Evolutionary conservation across 2,113 vertebrate species (phyloP), one percentile per base, ranked within the genome.

Genomic region (Oryzias javanicus): DNA sequence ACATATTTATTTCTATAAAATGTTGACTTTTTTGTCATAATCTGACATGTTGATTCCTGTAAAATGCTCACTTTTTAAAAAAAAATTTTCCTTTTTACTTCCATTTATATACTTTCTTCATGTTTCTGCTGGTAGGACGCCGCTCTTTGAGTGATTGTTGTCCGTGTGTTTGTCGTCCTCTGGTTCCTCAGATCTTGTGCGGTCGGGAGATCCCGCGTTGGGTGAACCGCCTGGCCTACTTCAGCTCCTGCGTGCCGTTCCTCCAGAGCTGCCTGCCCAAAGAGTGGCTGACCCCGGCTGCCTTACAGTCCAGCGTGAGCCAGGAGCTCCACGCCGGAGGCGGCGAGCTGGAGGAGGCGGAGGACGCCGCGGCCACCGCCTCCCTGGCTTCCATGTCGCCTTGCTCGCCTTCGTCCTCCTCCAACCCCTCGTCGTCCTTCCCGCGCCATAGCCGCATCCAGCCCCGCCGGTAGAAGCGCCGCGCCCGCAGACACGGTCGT

Each of bases 181-280:
- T 13, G 51, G 27, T 49, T 10, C 47, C 17, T 59, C 70, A 99
- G 97, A 96, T 98, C 84, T 93, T 99, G 35, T 99, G 97, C 62
- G 97, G 97, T 73, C 94, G 96, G 67, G 96, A 99, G 90, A 96
- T 97, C 85, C 97, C 97, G 47, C 96, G 96, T 78, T 99, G 97
- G 97, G 96, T 98, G 70, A 99, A 99, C 87, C 93, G 97, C 24
- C 93, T 99, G 65, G 97, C 97, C 82, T 98, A 99, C 92, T 98
- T 99, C 94, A 99, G 97, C 90, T 98, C 97, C 67, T 99, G 97
- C 29, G 97, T 99, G 76, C 96, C 97, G 3, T 99, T 99, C 76
- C 94, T 99, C 15, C 97, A 99, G 94, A 98, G 95, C 89, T 99
- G 97, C 82, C 92, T 99, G 88, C 97, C 97, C 0, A 97, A 95